Evolutionary conservation across 2,113 vertebrate genomes (phyloP).

Genomic region (Menura novaehollandiae): DNA sequence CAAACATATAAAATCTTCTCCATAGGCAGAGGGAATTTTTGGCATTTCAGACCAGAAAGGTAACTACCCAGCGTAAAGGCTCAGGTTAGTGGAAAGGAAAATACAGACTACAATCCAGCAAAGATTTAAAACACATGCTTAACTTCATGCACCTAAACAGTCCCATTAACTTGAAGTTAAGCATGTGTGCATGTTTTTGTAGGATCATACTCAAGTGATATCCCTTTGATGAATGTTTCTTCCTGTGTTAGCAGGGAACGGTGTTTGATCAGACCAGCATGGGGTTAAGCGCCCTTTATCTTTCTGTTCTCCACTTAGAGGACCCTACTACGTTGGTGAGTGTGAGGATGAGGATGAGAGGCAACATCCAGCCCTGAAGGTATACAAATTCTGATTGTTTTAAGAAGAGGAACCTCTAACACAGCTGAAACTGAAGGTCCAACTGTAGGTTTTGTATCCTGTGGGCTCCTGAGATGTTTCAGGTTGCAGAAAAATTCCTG

Average conservation of each 20-base stretch:
- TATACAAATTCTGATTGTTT: background rate
- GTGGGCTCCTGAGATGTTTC: background rate
- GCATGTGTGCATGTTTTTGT: conserved; percentile 27
- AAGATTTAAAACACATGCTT: conserved; percentile 60
- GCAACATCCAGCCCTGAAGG: background rate
- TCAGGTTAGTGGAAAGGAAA: conserved; percentile 39
- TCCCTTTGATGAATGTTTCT: conserved; percentile 55
- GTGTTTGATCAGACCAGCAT: conserved; percentile 55
- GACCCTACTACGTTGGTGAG: background rate
- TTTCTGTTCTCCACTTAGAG: background rate
- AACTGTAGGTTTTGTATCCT: background rate
- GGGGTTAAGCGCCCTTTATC: conserved; percentile 34
- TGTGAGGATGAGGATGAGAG: background rate
- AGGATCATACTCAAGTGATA: conserved; percentile 38
- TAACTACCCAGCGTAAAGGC: background rate
- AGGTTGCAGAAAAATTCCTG: background rate
- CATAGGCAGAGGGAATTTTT: background rate
- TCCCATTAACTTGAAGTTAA: conserved; percentile 20
- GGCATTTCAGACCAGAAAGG: conserved; percentile 1
- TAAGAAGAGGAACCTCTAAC: background rate
- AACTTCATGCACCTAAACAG: conserved; percentile 40
- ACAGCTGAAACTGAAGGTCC: background rate
- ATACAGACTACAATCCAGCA: background rate
- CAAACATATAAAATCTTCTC: conserved; percentile 12
- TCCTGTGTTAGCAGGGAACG: conserved; percentile 40